Evolutionary conservation across 2,888 invertebrate genomes (phyloP), one percentile per base, ranked within the genome.

Genomic region (Microplitis deprimator): DNA sequence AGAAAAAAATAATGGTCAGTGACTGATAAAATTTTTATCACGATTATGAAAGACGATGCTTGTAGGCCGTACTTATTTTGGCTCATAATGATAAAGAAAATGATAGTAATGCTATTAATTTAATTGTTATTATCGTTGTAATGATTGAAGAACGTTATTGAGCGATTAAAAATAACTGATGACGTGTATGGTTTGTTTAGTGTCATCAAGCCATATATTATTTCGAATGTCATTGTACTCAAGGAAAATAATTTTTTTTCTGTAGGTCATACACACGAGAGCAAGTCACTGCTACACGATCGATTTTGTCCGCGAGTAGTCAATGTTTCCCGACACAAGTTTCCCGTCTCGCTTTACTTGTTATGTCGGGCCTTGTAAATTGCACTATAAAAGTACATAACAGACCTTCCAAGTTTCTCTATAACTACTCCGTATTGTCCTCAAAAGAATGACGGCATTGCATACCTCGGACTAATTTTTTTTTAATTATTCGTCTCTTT

Each of bases 381-480:
- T 62, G n/a, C 61, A 62, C 61, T 62, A n/a, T 62, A 62, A 62
- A 62, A 13, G 62, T 16, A 62, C 62, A 62, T 62, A 16, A 62
- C n/a, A 62, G 62, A 62, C 62, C 62, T 62, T 62, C n/a, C 17
- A n/a, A n/a, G 17, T 62, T 62, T 16, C 17, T 16, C 17, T 62
- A 29, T 29, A 29, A 29, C 29, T 29, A 29, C 29, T 16, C 16
- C 17, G 16, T n/a, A 62, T 62, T 62, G 62, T 62, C 62, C 62
- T 62, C 17, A 62, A 13, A 59, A 17, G 62, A 62, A 62, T 16
- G 62, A 62, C n/a, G 16, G 62, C 5, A 62, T 62, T 62, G 6
- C 62, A 8, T 62, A 62, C 7, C 17, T 62, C 62, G 2, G 62
- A 29, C n/a, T 62, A 17, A 62, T 17, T 62, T 62, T n/a, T 62